A percentile compares a stretch with the other conserved stretches of the same genome.
Evolutionary conservation across 2,797 vertebrate genomes (phyloP).

Genomic region (Periparus ater): DNA sequence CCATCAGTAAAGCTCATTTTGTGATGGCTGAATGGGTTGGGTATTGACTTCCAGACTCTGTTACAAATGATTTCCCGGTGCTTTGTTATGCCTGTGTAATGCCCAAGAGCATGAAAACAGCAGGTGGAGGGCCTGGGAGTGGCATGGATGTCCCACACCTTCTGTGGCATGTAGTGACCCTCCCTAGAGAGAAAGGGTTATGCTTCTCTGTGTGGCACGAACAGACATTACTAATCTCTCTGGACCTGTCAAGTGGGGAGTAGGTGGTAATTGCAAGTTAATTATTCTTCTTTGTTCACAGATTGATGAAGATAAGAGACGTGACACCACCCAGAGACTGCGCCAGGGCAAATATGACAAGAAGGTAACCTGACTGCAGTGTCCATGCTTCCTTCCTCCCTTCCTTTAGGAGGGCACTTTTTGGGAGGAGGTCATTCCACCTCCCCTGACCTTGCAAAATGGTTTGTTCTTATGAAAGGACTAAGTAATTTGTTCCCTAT

Average conservation of each 20-base stretch:
- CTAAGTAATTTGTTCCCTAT: not conserved
- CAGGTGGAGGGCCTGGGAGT: not conserved
- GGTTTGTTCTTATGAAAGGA: not conserved
- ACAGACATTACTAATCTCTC: not conserved
- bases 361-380: constrained; percentile 80
- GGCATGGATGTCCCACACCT: not conserved
- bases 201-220: not conserved
- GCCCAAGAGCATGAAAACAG: not conserved
- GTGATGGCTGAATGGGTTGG: not conserved
- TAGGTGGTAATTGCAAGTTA: constrained; percentile 44
- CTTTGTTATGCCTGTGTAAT: not conserved
- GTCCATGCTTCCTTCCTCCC: not conserved
- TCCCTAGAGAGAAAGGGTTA: not conserved
- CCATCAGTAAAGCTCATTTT: not conserved
- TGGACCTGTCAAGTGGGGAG: not conserved
- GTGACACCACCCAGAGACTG: constrained; percentile 81
- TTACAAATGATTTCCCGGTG: not conserved
- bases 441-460: not conserved
- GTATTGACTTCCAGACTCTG: not conserved
- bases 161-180: not conserved
- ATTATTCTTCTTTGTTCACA: constrained; percentile 69
- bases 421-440: not conserved
- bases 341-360: constrained; percentile 91
- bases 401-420: not conserved
- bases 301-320: constrained; percentile 93